Base-by-base conservation (phyloP, 1,140 invertebrate species). In the Heliothis subflexa region DNA sequence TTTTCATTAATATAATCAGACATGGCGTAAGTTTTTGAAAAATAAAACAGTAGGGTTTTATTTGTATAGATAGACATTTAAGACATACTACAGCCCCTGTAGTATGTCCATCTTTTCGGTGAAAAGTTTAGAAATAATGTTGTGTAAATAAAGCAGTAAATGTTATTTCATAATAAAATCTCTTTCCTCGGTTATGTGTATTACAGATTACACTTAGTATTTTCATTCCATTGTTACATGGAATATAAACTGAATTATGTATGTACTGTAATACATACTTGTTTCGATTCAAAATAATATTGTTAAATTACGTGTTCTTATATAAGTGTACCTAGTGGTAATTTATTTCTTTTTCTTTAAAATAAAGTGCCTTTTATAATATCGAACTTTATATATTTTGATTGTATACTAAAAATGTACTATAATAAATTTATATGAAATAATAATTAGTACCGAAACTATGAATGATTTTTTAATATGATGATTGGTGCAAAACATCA, bases 291-390 rank as follows among this genome's bases (percentile, higher is more conserved):
- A 28, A 54, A 13, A 71, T 7, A 33, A 54, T 40, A 55, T 55
- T 55, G 4, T 55, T 40, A 16, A 16, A 54, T 54, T 64, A 33
- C 18, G 50, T 59, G n/a, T 64, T 64, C 14, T 57, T 73, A 84
- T 82, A 81, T 64, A 82, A 83, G 64, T 86, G 88, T 87, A 86
- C 83, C 83, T 90, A 91, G 85, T 61, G 82, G 77, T 88, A 86
- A 87, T 90, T 91, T 70, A 28, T 50, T 78, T 81, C 55, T 62
- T 86, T 88, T 78, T 87, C 79, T 87, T 91, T 88, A 85, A 88
- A 90, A 90, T 88, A 89, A 92, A 92, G 89, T 92, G 90, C 90
- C 90, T 92, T 93, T 91, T 84, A 86, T 86, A 84, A 84, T 84
- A 83, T 79, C 45, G 80, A 66, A 66, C 45, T 49, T n/a, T 81